phyloP scores from a whole-genome alignment of 2,888 invertebrate genomes.

The Eupithecia subumbrata region DNA sequence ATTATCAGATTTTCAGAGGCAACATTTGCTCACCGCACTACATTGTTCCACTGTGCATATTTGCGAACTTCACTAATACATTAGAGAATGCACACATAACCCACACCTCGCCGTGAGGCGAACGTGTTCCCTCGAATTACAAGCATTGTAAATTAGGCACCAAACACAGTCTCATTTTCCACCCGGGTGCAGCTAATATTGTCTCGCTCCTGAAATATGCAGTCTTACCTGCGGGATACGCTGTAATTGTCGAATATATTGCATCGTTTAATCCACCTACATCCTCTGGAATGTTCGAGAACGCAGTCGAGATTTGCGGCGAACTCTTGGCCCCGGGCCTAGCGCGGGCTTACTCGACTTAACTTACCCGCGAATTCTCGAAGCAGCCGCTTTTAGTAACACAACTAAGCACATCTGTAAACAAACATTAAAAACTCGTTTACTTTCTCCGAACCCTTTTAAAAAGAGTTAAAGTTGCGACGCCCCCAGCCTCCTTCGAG shows the following conservation, averaged over 20 bases:
- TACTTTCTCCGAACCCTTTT: conserved; percentile 69
- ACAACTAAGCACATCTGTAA: conserved; percentile 59
- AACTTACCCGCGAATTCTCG: conserved; percentile 65
- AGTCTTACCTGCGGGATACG: conserved; percentile 78
- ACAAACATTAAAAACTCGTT: conserved; percentile 74
- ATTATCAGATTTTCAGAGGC: conserved; percentile 6
- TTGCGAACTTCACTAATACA: conserved; percentile 65
- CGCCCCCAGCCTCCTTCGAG: conserved; percentile 66
- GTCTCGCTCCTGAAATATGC: conserved; percentile 80
- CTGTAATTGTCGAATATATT: conserved; percentile 81
- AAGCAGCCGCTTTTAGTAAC: conserved; percentile 55
- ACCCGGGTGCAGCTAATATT: conserved; percentile 83
- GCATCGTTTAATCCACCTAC: conserved; percentile 80
- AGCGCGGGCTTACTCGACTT: conserved; percentile 69
- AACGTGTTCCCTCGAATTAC: conserved; percentile 71
- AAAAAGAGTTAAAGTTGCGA: conserved; percentile 73
- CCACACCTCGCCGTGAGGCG: conserved; percentile 62
- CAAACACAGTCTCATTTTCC: conserved; percentile 84
- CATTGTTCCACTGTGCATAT: conserved; percentile 62
- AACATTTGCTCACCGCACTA: conserved; percentile 54
- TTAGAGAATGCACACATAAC: conserved; percentile 62
- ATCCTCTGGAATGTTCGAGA: conserved; percentile 82
- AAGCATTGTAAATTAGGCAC: conserved; percentile 77
- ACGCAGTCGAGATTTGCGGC: conserved; percentile 80
- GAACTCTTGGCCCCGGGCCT: conserved; percentile 79